Conservation (phyloP, 2,888 invertebrate genomes). For the Cataglyphis rosenhaueri region DNA sequence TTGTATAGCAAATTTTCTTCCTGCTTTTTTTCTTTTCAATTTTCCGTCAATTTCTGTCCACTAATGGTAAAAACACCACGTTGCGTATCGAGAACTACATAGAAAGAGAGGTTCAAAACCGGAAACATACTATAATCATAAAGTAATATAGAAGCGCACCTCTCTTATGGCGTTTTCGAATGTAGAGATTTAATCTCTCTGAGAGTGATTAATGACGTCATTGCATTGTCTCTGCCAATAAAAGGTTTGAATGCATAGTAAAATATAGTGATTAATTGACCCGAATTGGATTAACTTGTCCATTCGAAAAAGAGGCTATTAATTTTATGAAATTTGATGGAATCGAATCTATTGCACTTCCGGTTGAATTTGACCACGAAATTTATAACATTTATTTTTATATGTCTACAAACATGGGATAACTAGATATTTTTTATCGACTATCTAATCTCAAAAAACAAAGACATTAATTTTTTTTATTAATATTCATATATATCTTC, state of each 20-base stretch:
- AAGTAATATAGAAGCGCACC: not conserved
- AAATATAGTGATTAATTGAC: no score
- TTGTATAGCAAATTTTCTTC: slow-evolving; percentile 54
- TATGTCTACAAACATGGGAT: not conserved
- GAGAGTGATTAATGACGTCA: no score
- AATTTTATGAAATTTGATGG: not conserved
- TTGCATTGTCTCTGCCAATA: no score
- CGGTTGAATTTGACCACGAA: not conserved
- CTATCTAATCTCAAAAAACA: not conserved
- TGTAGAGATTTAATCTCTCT: no score
- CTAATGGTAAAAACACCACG: not conserved
- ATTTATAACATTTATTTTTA: not conserved
- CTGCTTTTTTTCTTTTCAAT: not conserved
- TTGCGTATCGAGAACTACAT: slow-evolving; percentile 61
- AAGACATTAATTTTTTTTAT: not conserved
- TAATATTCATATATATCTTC: not conserved
- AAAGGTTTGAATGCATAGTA: no score
- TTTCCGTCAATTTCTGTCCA: not conserved
- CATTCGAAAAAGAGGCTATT: no score
- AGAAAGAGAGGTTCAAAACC: slow-evolving; percentile 59
- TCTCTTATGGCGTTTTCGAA: not conserved
- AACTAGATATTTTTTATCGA: not conserved
- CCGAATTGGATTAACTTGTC: no score
- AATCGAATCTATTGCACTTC: not conserved
- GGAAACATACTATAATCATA: not conserved